Conservation (phyloP, 2,888 invertebrate genomes). For the Orthosia incerta region DNA sequence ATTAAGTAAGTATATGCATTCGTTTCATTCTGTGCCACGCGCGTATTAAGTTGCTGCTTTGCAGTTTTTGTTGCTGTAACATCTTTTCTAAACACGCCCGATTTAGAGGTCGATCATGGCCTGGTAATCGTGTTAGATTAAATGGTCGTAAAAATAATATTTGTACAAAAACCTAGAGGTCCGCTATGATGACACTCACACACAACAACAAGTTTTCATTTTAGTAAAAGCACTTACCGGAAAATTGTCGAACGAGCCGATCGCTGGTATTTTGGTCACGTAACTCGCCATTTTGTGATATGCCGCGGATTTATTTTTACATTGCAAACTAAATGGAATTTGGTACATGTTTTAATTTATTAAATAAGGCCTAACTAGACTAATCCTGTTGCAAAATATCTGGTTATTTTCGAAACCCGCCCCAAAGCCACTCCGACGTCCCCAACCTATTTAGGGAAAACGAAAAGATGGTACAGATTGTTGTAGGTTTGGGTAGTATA, state of each 20-base stretch:
- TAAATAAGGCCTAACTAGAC: background rate
- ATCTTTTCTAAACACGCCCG: background rate
- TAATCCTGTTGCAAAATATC: conserved; percentile 3
- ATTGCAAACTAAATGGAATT: conserved; percentile 36
- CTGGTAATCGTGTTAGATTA: conserved; percentile 1
- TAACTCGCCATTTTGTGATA: conserved; percentile 57
- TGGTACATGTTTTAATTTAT: conserved; percentile 18
- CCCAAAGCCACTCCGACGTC: background rate
- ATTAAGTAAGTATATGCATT: too few species aligned
- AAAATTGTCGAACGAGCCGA: conserved; percentile 56
- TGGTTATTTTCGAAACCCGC: conserved; percentile 16
- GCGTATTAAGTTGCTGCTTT: background rate
- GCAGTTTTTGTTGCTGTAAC: background rate
- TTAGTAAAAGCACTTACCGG: conserved; percentile 54
- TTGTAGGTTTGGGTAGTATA: conserved; percentile 20
- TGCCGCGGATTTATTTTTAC: conserved; percentile 57
- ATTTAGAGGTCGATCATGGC: background rate
- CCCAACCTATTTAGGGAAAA: conserved; percentile 6
- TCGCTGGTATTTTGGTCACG: conserved; percentile 66
- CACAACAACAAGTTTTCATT: conserved; percentile 48
- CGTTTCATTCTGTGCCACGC: too few species aligned
- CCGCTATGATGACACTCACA: conserved; percentile 28
- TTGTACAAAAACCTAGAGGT: conserved; percentile 19
- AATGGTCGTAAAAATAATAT: conserved; percentile 13
- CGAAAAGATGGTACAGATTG: conserved; percentile 17